Conservation (phyloP, 2,113 vertebrate genomes). For the Diadophis punctatus region DNA sequence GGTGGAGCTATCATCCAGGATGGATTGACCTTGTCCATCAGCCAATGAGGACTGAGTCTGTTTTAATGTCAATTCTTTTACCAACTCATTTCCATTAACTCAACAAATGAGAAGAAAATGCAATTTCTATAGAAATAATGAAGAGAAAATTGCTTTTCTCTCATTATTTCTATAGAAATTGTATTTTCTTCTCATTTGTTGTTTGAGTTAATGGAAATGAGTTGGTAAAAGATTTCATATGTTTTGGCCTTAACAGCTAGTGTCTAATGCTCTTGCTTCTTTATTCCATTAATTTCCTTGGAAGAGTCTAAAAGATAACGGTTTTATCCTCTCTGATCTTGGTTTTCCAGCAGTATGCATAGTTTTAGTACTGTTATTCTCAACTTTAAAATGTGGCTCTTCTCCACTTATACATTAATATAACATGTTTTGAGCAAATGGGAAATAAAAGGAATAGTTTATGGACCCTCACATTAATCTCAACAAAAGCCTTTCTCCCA, state of each 20-base stretch:
- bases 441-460: constrained; percentile 58
- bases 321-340: not conserved
- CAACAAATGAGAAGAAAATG: too few species aligned
- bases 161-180: not conserved
- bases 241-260: constrained; percentile 10
- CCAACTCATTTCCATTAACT: too few species aligned
- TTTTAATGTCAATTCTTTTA: too few species aligned
- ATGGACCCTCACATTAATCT: constrained; percentile 51
- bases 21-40: too few species aligned
- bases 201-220: not conserved
- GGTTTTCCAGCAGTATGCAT: not conserved
- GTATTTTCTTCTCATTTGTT: not conserved
- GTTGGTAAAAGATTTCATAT: not conserved
- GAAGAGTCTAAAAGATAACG: not conserved
- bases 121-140: too few species aligned
- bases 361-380: not conserved
- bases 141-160: too few species aligned
- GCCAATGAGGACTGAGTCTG: too few species aligned
- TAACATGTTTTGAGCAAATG: constrained; percentile 25
- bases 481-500: not conserved
- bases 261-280: not conserved
- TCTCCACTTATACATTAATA: constrained; percentile 11
- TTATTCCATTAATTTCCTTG: constrained; percentile 17
- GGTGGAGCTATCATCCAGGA: too few species aligned
- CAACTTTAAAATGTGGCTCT: constrained; percentile 4